Conservation (phyloP, 2,113 vertebrate genomes). For the Xyliphius kryptos region DNA sequence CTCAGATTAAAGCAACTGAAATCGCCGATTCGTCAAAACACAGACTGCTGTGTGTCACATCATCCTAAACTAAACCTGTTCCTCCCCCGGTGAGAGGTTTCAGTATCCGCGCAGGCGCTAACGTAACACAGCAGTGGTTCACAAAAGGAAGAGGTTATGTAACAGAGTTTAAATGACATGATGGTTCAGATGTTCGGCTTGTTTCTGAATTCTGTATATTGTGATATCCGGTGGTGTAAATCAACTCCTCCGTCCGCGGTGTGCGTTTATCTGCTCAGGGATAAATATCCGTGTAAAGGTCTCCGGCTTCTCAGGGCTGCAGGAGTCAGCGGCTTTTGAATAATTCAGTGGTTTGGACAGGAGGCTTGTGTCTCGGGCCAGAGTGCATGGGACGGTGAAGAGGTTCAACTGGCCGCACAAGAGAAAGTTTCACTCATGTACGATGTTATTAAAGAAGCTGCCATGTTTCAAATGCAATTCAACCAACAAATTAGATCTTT, state of each 20-base stretch:
- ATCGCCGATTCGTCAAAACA: no score
- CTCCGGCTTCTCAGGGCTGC: constrained; percentile 43
- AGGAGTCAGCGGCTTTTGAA: constrained; percentile 56
- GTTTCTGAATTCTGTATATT: neutral
- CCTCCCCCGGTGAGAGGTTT: constrained; percentile 13
- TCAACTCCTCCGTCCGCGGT: neutral
- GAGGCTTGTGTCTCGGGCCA: neutral
- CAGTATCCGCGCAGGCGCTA: neutral
- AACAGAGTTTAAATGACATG: constrained; percentile 19
- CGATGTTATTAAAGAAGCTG: no score
- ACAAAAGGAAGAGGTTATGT: neutral
- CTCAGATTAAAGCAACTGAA: no score
- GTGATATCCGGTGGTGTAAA: neutral
- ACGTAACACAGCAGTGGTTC: neutral
- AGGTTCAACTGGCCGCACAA: no score
- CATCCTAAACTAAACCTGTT: neutral
- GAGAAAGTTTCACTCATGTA: no score
- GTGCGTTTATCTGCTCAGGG: constrained; percentile 1
- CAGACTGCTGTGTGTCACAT: neutral
- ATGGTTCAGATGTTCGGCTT: neutral
- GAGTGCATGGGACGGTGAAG: no score
- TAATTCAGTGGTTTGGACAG: constrained; percentile 64
- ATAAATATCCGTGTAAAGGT: constrained; percentile 14
- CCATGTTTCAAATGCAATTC: no score
- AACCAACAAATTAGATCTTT: no score